These are phyloP conservation scores for Radopholus similis DNA, from an alignment of 1,140 invertebrate genomes.

Conservation along the genomic window DNA sequence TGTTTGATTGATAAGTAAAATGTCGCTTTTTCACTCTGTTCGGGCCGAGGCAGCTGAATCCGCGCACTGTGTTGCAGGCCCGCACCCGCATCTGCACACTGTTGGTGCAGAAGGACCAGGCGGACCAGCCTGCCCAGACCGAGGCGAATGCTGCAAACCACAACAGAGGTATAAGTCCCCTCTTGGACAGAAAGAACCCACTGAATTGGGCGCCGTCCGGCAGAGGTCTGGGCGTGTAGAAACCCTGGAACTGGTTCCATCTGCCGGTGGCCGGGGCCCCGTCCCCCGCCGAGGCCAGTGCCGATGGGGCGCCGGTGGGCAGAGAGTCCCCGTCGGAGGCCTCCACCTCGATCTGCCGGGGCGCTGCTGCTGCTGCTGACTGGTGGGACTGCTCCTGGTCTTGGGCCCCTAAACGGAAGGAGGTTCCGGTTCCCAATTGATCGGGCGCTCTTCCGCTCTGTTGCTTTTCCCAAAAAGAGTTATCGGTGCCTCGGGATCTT, in stretches of 20 bases:
- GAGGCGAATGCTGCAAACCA: constrained; percentile 54
- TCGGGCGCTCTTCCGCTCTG: no score
- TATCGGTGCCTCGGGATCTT: no score
- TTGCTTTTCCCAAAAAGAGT: no score
- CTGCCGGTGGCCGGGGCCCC: constrained; percentile 44
- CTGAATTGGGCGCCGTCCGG: constrained; percentile 50
- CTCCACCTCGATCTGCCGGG: no score
- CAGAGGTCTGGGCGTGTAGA: constrained; percentile 51
- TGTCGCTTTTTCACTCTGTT: constrained; percentile 32
- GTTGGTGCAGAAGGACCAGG: constrained; percentile 57
- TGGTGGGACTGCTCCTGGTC: no score
- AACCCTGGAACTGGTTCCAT: constrained; percentile 54
- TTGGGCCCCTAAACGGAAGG: no score
- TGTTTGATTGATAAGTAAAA: not conserved
- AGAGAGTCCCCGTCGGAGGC: no score
- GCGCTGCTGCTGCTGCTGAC: no score
- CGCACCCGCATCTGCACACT: constrained; percentile 52
- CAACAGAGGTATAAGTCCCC: constrained; percentile 12
- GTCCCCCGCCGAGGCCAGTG: not conserved
- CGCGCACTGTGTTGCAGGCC: constrained; percentile 59
- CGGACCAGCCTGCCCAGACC: constrained; percentile 58
- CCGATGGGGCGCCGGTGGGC: no score
- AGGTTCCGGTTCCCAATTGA: no score
- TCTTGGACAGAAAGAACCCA: constrained; percentile 13
- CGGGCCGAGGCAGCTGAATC: constrained; percentile 55